Percentiles rank a stretch among this genome's conserved stretches.
These are phyloP conservation scores for Tineola bisselliella DNA, from an alignment of 2,888 invertebrate genomes.

Conservation along the genomic window DNA sequence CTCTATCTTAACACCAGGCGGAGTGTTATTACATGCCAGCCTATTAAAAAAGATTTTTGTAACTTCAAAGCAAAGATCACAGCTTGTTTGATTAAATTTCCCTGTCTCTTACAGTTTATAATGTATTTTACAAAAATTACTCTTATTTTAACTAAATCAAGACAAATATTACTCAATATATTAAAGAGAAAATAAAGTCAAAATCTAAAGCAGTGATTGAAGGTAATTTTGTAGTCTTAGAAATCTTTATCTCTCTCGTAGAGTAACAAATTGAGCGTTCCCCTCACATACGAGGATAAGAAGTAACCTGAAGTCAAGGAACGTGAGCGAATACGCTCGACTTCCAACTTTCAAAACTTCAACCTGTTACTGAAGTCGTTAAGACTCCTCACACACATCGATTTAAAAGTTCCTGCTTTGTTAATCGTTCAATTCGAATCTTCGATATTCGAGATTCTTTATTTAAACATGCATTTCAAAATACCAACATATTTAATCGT, in stretches of 20 bases:
- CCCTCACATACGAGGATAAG: slow-evolving; percentile 13
- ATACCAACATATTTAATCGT: neutral
- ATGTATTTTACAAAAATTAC: no score
- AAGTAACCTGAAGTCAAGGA: slow-evolving; percentile 20
- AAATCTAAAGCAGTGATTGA: neutral
- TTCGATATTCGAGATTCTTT: neutral
- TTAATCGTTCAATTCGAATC: slow-evolving; percentile 10
- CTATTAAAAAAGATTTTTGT: no score
- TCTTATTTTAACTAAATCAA: no score
- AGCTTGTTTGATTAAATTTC: no score
- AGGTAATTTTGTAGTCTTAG: slow-evolving; percentile 11
- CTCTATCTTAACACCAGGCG: no score
- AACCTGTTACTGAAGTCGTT: slow-evolving; percentile 33
- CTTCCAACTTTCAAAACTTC: slow-evolving; percentile 30
- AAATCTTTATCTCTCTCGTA: slow-evolving; percentile 10
- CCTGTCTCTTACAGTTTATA: no score
- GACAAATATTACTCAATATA: no score
- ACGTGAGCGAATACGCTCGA: slow-evolving; percentile 21
- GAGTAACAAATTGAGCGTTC: slow-evolving; percentile 12
- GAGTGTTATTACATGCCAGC: no score
- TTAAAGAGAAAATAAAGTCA: neutral
- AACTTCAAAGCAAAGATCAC: no score
- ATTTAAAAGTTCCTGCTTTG: slow-evolving; percentile 2
- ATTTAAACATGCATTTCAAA: neutral
- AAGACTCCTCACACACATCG: slow-evolving; percentile 10